Conservation (phyloP, 2,888 invertebrate genomes). For the Heliconius ethilla region DNA sequence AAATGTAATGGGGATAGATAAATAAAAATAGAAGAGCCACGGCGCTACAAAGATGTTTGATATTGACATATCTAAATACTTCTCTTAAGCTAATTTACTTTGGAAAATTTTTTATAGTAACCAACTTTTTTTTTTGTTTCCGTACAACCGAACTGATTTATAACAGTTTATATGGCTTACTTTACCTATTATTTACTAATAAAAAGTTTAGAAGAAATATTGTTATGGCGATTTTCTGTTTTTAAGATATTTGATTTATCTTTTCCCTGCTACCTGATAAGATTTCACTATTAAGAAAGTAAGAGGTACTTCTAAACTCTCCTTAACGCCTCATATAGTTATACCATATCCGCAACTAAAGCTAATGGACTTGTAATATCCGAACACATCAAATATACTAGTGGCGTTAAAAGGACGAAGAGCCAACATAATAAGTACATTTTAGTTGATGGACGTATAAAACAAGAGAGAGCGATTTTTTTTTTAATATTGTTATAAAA, state of each 20-base stretch:
- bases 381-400: constrained; percentile 75
- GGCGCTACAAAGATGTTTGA: constrained; percentile 59
- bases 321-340: constrained; percentile 50
- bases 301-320: constrained; percentile 48
- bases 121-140: not conserved
- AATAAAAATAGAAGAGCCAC: constrained; percentile 68
- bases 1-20: constrained; percentile 79
- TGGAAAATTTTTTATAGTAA: constrained; percentile 7
- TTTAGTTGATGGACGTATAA: constrained; percentile 50
- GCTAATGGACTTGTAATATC: constrained; percentile 81
- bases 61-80: constrained; percentile 39
- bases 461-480: constrained; percentile 38
- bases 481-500: not conserved
- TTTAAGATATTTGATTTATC: not conserved
- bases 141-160: not conserved
- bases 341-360: constrained; percentile 77
- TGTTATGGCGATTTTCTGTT: not conserved
- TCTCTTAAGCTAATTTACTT: constrained; percentile 28
- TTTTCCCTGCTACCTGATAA: not conserved
- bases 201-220: not conserved
- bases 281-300: not conserved
- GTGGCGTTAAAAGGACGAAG: constrained; percentile 81
- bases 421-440: constrained; percentile 64
- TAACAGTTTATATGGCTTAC: not conserved
- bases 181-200: not conserved